Conservation (phyloP, 2,113 vertebrate genomes). For the Syrmaticus mikado region DNA sequence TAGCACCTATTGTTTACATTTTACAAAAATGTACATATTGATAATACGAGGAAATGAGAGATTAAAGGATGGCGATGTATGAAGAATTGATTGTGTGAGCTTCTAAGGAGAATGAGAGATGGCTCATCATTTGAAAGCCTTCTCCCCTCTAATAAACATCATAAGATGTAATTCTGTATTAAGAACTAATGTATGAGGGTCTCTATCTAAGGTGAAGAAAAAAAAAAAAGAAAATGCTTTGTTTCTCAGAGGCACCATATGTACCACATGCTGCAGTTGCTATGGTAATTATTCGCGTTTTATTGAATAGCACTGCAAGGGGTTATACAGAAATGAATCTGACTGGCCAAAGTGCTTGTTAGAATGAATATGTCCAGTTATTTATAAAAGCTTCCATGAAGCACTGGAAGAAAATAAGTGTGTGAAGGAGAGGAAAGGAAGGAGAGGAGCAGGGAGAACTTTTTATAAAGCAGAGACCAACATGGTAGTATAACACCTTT, state of each 20-base stretch:
- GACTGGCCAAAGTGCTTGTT: conserved; percentile 67
- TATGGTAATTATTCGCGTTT: conserved; percentile 83
- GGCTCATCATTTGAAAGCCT: conserved; percentile 24
- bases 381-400: conserved; percentile 74
- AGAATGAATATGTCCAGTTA: conserved; percentile 72
- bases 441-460: background rate
- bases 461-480: background rate
- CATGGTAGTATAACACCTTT: background rate
- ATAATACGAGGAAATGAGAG: conserved; percentile 53
- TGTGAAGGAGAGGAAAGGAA: background rate
- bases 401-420: conserved; percentile 58
- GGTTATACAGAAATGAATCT: conserved; percentile 76
- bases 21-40: conserved; percentile 44
- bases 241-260: conserved; percentile 73
- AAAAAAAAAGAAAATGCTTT: conserved; percentile 72
- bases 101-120: background rate
- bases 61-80: background rate
- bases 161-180: conserved; percentile 68
- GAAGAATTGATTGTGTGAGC: background rate
- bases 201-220: conserved; percentile 22
- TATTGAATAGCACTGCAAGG: conserved; percentile 79
- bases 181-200: conserved; percentile 62
- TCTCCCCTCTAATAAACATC: conserved; percentile 53
- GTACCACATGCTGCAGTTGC: conserved; percentile 80
- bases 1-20: conserved; percentile 22